Percentiles rank a stretch among this genome's conserved stretches.
These are phyloP conservation scores for Numida meleagris DNA, from an alignment of 2,113 vertebrate genomes.

Conservation along the genomic window DNA sequence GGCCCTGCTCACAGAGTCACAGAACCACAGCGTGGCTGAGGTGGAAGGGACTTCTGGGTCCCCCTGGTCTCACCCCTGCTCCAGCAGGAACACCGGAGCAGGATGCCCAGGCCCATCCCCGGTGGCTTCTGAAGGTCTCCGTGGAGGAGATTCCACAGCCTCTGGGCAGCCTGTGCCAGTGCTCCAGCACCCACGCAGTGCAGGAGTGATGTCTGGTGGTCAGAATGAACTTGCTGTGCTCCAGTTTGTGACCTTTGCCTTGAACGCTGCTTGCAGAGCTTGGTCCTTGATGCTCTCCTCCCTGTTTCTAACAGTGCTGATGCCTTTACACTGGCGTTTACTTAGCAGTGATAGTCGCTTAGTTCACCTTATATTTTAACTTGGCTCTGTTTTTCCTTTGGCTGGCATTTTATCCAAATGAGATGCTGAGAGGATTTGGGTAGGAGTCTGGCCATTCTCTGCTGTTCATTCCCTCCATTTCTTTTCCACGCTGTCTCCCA, in stretches of 20 bases:
- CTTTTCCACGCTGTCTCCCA: neutral
- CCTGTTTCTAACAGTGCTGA: neutral
- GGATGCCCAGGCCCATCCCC: neutral
- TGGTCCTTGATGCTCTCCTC: neutral
- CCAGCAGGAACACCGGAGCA: neutral
- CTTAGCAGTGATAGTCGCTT: neutral
- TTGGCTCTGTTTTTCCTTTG: neutral
- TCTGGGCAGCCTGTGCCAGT: neutral
- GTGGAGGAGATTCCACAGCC: neutral
- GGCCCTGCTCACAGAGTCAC: neutral
- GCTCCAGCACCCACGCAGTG: neutral
- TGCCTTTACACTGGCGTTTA: neutral
- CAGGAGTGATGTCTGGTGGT: neutral
- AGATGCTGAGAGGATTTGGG: neutral
- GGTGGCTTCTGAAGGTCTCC: neutral
- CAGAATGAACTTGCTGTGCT: neutral
- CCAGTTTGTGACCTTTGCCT: neutral
- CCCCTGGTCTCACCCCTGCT: neutral
- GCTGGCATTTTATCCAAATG: neutral
- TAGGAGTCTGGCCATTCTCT: neutral
- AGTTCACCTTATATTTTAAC: neutral
- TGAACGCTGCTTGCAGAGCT: neutral
- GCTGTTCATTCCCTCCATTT: neutral
- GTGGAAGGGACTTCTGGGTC: neutral
- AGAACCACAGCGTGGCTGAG: neutral